Base-by-base conservation (phyloP, 2,888 invertebrate genomes). In the Himalopsyche tibetana region DNA sequence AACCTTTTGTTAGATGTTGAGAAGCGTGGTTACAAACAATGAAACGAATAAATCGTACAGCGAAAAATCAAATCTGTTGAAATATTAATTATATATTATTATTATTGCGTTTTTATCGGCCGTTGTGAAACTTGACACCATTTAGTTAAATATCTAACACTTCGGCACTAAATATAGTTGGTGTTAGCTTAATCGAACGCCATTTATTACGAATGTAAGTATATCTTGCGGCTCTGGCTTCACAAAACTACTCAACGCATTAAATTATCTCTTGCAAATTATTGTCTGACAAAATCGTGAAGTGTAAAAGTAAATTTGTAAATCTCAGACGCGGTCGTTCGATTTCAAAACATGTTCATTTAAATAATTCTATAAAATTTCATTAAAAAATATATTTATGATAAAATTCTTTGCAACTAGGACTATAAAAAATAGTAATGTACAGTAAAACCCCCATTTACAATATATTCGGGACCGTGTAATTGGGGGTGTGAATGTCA, bases 131-230 rank as follows among this genome's bases (percentile, higher is more conserved):
- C 63, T 63, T 63, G 63, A 28, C 63, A 63, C 63, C 63, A 63
- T 63, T 63, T 63, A 63, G 63, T 63, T 63, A 63, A 63, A 63
- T 63, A 63, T 63, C 63, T 63, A 63, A 63, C 63, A 63, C 63
- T 28, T 63, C 19, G 11, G 28, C 19, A 19, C 63, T 28, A 28
- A 63, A n/a, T 63, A 63, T n/a, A 19, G 63, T 19, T 63, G 63
- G 63, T 63, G 63, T 63, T 63, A 19, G 63, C 63, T 63, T 63
- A 63, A 63, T 63, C 63, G 63, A 63, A 63, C 19, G 63, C 28
- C 51, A 63, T 63, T 63, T 63, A 63, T 63, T 63, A 63, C 63
- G 28, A 63, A 2, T 19, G 19, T 63, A 56, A 56, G 63, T 28
- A 63, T 63, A 63, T 63, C 63, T 63, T 28, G 63, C 63, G 63